Base-by-base conservation (phyloP, 2,888 invertebrate species). In the Campoplex capitator region DNA sequence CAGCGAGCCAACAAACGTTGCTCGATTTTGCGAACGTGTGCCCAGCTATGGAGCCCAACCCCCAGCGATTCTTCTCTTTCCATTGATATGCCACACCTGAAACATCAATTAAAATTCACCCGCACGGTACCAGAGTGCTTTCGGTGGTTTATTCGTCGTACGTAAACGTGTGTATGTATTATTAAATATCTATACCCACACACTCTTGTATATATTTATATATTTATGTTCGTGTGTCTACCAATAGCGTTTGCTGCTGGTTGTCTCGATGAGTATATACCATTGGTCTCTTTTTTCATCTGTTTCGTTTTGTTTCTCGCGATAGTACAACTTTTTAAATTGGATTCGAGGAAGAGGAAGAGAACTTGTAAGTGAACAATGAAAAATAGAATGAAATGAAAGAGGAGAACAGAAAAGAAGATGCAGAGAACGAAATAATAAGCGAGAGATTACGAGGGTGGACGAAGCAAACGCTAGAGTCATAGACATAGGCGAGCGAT, bases 41-140 rank as follows among this genome's bases (percentile, higher is more conserved):
- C 7, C 68, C 54, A 32, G 42, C 38, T 32, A 23, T 54, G 16
- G n/a, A 32, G 58, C 11, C 28, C 48, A 70, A n/a, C 58, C 79
- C 23, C 58, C 18, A 28, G 35, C 56, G 9, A 42, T 70, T n/a
- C 80, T 68, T 58, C 48, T 51, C 45, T 54, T 45, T 56, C 68
- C 70, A 78, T 88, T 86, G 71, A 38, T 32, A 28, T 67, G 58
- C 79, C 89, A 88, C 90, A 91, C 90, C 92, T 91, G 91, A 91
- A 93, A 93, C 93, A 93, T 93, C 93, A 93, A 93, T 93, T 93
- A 93, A 93, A 93, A 93, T 93, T 93, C 92, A 90, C 88, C 89
- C 89, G 89, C 88, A 90, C 89, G 88, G 90, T 89, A 90, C 54
- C 89, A 88, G 58, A 89, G 81, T 76, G 75, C 86, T 88, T 89